A percentile compares a stretch with the other conserved stretches of the same genome.
phyloP scores from a whole-genome alignment of 2,888 invertebrate species.

The Tetragonula carbonaria region DNA sequence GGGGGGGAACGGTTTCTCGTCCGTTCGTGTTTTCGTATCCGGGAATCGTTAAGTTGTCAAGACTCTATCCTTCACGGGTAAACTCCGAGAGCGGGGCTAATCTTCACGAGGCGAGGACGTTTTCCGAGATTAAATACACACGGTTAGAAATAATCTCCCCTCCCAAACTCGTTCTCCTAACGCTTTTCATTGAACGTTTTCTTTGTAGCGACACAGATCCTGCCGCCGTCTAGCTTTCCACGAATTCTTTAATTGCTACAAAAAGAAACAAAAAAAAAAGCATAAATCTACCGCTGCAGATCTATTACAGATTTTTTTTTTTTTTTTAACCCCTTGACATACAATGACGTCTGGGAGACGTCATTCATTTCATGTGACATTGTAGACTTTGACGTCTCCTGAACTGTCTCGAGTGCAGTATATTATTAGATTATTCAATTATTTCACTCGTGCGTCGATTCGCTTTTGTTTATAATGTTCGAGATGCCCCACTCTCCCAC shows the following conservation, averaged over 20 bases:
- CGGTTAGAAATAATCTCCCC: background rate
- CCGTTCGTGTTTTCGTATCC: constrained; percentile 12
- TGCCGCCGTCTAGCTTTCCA: background rate
- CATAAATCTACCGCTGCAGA: background rate
- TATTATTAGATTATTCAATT: too few species aligned
- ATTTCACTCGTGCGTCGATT: too few species aligned
- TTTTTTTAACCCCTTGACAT: background rate
- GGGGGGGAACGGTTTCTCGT: background rate
- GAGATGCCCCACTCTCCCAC: too few species aligned
- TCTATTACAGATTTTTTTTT: background rate
- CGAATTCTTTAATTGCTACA: background rate
- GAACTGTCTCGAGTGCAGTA: too few species aligned
- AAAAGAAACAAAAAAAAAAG: background rate
- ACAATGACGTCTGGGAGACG: too few species aligned
- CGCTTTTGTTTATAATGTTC: too few species aligned
- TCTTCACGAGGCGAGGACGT: background rate
- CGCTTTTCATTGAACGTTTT: background rate
- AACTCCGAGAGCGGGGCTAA: constrained; percentile 8
- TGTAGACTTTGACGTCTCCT: too few species aligned
- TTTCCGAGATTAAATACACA: background rate
- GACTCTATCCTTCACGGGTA: constrained; percentile 14
- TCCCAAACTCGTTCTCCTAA: background rate
- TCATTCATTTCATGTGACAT: too few species aligned
- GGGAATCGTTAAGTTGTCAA: constrained; percentile 32
- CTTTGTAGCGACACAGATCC: background rate